Conservation (phyloP, 2,797 vertebrate genomes). For the Alca torda region DNA sequence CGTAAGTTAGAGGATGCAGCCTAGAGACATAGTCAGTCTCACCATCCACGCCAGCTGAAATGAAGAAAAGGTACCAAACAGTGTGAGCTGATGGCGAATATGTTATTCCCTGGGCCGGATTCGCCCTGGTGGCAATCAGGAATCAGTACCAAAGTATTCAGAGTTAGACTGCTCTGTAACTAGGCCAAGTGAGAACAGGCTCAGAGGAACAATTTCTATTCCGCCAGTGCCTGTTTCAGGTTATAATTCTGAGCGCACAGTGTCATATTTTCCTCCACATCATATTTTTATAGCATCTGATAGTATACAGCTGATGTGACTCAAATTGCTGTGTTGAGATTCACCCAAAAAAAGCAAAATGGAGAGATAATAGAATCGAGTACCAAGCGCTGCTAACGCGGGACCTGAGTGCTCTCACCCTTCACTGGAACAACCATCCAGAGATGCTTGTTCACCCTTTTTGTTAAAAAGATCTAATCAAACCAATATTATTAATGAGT, state of each 20-base stretch:
- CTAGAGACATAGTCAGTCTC: not conserved
- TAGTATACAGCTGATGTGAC: not conserved
- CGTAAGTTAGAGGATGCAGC: not conserved
- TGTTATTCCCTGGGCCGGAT: not conserved
- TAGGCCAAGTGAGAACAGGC: not conserved
- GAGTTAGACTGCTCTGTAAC: not conserved
- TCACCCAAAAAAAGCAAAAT: not conserved
- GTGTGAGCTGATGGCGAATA: not conserved
- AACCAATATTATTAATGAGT: not conserved
- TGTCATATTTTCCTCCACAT: not conserved
- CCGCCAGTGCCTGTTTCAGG: not conserved
- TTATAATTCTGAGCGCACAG: not conserved
- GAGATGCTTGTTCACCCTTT: not conserved
- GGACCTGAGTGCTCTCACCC: not conserved
- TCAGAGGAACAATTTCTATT: not conserved
- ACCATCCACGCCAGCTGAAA: not conserved
- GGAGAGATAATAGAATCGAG: not conserved
- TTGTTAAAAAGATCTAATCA: conserved; percentile 21
- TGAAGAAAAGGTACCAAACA: not conserved
- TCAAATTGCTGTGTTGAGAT: not conserved
- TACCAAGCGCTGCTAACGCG: not conserved
- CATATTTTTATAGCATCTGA: not conserved
- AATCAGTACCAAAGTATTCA: not conserved
- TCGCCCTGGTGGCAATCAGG: not conserved
- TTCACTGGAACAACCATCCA: not conserved